Base-by-base conservation (phyloP, 2,888 invertebrate species). In the Neoascia interrupta region DNA sequence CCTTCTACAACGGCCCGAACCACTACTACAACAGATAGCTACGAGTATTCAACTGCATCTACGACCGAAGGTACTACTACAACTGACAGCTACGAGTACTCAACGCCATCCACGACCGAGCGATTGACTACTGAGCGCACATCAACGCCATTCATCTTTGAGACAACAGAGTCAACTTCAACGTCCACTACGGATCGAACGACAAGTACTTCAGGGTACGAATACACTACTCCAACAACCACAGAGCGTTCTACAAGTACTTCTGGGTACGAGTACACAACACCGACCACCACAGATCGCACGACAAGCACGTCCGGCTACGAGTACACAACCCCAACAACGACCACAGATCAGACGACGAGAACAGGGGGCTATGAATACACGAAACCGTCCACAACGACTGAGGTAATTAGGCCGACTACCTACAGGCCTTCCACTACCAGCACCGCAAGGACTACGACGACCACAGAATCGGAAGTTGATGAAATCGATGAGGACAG, bases 1-100 rank as follows among this genome's bases (percentile, higher is more conserved):
- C 21, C 21, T 19, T 16, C 15, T 1, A n/a, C n/a, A n/a, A n/a
- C n/a, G n/a, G n/a, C n/a, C n/a, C n/a, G n/a, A n/a, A n/a, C n/a
- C n/a, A n/a, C n/a, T n/a, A n/a, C n/a, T n/a, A n/a, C n/a, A 47
- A 11, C 16, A 36, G 15, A 58, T 63, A 19, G 47, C 63, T 47
- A 51, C 26, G 13, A 39, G 51, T 11, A 36, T 45, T 8, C 45
- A 53, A 2, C 34, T 39, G 5, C 39, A 28, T 16, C n/a, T n/a
- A 49, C 28, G 6, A 19, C 21, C 11, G 23, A 26, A 6, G 13
- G 26, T 26, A 5, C 8, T 11, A n/a, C 5, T 13, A 5, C 43
- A 13, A 21, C n/a, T 4, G 11, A 26, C 5, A 2, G n/a, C 5
- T 49, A 31, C 19, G 49, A n/a, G 15, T 21, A 37, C 13, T 1